phyloP scores from a whole-genome alignment of 2,113 vertebrate species.

The Hippocampus abdominalis region DNA sequence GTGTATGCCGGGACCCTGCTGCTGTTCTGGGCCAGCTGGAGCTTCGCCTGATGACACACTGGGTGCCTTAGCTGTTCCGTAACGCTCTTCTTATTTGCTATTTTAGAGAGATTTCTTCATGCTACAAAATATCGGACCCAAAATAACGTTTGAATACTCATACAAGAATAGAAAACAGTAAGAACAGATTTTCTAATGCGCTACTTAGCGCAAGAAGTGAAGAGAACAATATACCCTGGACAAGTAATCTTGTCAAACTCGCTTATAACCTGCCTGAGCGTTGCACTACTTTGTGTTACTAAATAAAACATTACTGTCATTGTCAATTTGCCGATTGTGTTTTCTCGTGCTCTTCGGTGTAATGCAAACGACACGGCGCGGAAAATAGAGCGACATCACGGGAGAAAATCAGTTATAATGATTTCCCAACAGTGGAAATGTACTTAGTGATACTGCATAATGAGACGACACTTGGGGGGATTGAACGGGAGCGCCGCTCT shows the following conservation, averaged over 20 bases:
- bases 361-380: background rate
- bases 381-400: slow-evolving; percentile 25
- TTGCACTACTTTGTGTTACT: background rate
- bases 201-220: background rate
- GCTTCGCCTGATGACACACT: slow-evolving; percentile 54
- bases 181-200: background rate
- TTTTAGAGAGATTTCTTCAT: background rate
- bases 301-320: slow-evolving; percentile 9
- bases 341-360: background rate
- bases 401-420: slow-evolving; percentile 18
- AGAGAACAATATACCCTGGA: background rate
- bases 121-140: background rate
- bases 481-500: slow-evolving; percentile 24
- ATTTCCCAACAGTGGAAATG: slow-evolving; percentile 41
- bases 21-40: slow-evolving; percentile 80
- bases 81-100: background rate
- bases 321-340: slow-evolving; percentile 1
- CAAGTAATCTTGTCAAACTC: background rate
- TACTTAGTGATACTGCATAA: slow-evolving; percentile 35
- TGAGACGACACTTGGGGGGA: slow-evolving; percentile 37
- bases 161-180: background rate
- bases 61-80: background rate
- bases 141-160: background rate
- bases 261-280: background rate
- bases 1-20: slow-evolving; percentile 73